Base-by-base conservation (phyloP, 2,797 vertebrate species). In the Argentina silus region DNA sequence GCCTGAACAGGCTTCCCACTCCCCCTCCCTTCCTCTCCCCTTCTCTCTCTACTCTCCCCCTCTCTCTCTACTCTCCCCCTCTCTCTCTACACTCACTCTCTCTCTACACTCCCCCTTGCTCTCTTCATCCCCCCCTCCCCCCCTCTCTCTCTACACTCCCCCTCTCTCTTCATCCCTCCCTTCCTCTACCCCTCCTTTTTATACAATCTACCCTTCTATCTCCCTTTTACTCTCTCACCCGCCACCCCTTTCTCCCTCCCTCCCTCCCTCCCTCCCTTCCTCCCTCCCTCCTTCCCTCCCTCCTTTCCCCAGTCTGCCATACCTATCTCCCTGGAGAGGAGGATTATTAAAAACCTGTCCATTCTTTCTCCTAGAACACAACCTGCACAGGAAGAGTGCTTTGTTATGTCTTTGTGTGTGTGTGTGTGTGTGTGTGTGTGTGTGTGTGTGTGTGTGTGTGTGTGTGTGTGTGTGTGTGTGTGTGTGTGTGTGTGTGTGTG, bases 341-440 rank as follows among this genome's bases (percentile, higher is more conserved):
- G 45, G 64, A 51, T 67, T 36, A 51, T 51, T 67, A 36, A 65
- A 67, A 67, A 67, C 64, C 64, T 51, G 45, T 67, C 63, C 47
- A 50, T 67, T 67, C 64, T 67, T 50, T 50, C 64, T 27, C 61
- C 45, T 1, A 4, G 27, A 36, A 36, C 45, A 63, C 45, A 66
- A 48, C 45, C 45, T 23, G 10, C 19, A 50, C 45, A 50, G 64
- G 64, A 66, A 48, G 19, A 48, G 47, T 11, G 11, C 45, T 48
- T 11, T 21, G 17, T 11, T 12, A 21, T 6, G 23, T 27, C 21
- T 17, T 7, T 62, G 51, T 53, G 51, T 53, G 51, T 53, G 51
- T 56, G n/a, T 57, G 19, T 57, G 17, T 57, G 56, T 57, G 56
- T 57, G 53, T 19, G 51, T 55, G 53, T 55, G 12, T 55, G 15